Evolutionary conservation across 2,113 vertebrate genomes (phyloP), one percentile per base, ranked within the genome.

Genomic region (Pycnonotus jocosus): DNA sequence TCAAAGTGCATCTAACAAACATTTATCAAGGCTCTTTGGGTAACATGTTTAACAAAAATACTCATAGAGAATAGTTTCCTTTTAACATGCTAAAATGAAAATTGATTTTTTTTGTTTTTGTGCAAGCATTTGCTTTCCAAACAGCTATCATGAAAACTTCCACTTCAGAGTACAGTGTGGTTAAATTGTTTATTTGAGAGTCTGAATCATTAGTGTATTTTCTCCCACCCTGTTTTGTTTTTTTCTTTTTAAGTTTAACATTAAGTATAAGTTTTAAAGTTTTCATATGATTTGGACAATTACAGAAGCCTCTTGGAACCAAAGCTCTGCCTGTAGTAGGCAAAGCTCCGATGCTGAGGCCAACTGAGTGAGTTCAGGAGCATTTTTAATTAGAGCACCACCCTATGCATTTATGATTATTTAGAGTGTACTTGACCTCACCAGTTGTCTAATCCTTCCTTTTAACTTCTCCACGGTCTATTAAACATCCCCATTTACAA

Each of bases 401-500:
- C 44, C 79, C 48, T 74, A 90, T 81, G 72, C 60, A 94, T 92
- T 92, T 95, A 73, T 88, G 71, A 82, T 80, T 94, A 82, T 38
- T 95, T 82, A 95, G n/a, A 95, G 91, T 73, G 87, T 83, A 92
- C 91, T 95, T 90, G 87, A 96, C 92, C 88, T 71, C 24, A 81
- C 58, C 88, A 81, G 85, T 91, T 93, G 90, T 88, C 92, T 96
- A 97, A 97, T 97, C 94, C 94, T 92, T 86, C 85, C 93, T 97
- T 95, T 96, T 95, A 96, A 96, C 72, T 97, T 97, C 92, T 90
- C 88, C 88, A 93, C 11, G 90, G 96, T 97, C 95, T 97, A 90
- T 94, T 95, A 96, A 94, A 96, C 95, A 97, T 97, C 94, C 94
- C 94, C 88, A 83, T 94, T 94, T 93, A 81, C 68, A 86, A 83